Evolutionary conservation across 2,113 vertebrate genomes (phyloP), one percentile per base, ranked within the genome.

Genomic region (Nematolebias whitei): DNA sequence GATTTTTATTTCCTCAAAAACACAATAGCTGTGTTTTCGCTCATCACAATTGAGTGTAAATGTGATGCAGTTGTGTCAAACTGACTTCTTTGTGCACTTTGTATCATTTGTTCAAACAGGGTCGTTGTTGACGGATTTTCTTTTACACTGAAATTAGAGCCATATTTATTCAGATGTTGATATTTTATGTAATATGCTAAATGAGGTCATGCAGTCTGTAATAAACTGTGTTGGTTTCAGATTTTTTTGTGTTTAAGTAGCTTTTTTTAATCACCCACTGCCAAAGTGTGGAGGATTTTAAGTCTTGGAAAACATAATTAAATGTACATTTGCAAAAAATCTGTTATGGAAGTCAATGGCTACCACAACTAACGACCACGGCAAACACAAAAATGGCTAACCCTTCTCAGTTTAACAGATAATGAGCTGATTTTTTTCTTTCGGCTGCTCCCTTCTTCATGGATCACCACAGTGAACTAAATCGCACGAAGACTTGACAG

Each of bases 41-140:
- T n/a, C n/a, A n/a, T n/a, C n/a, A n/a, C n/a, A n/a, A n/a, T n/a
- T n/a, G n/a, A n/a, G n/a, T n/a, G n/a, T n/a, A n/a, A n/a, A 62
- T 47, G 62, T 85, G 78, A 86, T 71, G 85, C 85, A 79, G 79
- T 71, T 48, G 75, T 81, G 49, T 66, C 54, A 45, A 86, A 79
- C 16, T 59, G 35, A 79, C 68, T 84, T 79, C 61, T 85, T 86
- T 83, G 82, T 84, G 85, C 88, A 89, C 89, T 89, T 89, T 89
- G 66, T 84, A 79, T 68, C 8, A 26, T 76, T 68, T 83, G 78
- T 87, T 55, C 55, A 73, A 82, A 88, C 88, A 91, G 87, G 89
- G 88, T 90, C 86, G 80, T 84, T 78, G 71, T 80, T 76, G 65
- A 79, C 74, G 84, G 53, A 83, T 80, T 20, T 78, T 64, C 51